Evolutionary conservation across 1,140 invertebrate genomes (phyloP).

Genomic region (Neuroterus valhalla): DNA sequence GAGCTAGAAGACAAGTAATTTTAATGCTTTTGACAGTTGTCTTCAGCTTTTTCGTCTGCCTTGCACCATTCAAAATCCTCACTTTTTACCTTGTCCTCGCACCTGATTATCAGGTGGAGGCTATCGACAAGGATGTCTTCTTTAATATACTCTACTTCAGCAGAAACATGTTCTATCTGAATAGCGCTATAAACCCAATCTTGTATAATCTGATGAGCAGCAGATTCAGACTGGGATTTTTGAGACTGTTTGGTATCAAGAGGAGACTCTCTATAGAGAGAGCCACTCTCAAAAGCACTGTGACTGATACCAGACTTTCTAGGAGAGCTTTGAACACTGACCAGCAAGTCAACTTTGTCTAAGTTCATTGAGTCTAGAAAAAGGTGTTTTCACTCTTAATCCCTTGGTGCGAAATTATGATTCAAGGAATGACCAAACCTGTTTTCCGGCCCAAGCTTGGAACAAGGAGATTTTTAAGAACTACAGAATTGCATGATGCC

Average conservation of each 20-base stretch:
- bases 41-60: slow-evolving; percentile 88
- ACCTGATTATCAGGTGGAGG: slow-evolving; percentile 76
- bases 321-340: slow-evolving; percentile 68
- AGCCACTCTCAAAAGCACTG: slow-evolving; percentile 75
- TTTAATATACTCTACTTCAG: slow-evolving; percentile 88
- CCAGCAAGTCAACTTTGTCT: slow-evolving; percentile 70
- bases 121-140: slow-evolving; percentile 82
- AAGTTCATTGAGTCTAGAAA: slow-evolving; percentile 30
- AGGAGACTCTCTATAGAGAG: slow-evolving; percentile 66
- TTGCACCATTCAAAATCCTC: slow-evolving; percentile 89
- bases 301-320: slow-evolving; percentile 65
- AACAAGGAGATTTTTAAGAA: too few relatives aligned
- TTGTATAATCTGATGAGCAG: slow-evolving; percentile 90
- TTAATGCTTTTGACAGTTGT: slow-evolving; percentile 90
- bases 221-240: slow-evolving; percentile 87
- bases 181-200: slow-evolving; percentile 89
- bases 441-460: too few relatives aligned
- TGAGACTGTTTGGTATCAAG: slow-evolving; percentile 78
- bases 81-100: slow-evolving; percentile 86
- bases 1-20: slow-evolving; percentile 83
- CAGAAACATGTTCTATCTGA: slow-evolving; percentile 89
- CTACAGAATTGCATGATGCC: too few relatives aligned
- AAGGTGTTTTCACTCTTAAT: too few relatives aligned
- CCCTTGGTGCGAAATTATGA: too few relatives aligned
- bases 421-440: too few relatives aligned